phyloP scores from a whole-genome alignment of 2,888 invertebrate species.

The Poecilus cupreus region DNA sequence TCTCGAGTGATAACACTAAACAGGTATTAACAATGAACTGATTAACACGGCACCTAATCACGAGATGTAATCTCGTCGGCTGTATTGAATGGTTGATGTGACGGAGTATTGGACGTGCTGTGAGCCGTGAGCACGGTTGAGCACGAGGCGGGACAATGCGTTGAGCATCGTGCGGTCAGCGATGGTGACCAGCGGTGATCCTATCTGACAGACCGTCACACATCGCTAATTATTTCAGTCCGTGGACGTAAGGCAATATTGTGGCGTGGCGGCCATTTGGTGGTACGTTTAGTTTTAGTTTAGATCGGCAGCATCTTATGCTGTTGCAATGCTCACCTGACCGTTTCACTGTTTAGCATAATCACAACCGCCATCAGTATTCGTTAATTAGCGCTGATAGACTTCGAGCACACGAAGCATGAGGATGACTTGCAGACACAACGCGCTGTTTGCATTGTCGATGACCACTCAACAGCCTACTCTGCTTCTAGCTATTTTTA shows the following conservation, averaged over 20 bases:
- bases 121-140: no score
- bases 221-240: constrained; percentile 64
- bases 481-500: no score
- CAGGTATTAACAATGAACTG: no score
- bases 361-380: constrained; percentile 64
- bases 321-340: constrained; percentile 56
- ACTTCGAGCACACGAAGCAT: background rate
- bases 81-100: no score
- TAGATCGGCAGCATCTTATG: background rate
- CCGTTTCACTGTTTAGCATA: constrained; percentile 63
- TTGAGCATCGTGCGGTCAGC: background rate
- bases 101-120: no score
- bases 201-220: constrained; percentile 62
- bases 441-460: background rate
- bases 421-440: background rate
- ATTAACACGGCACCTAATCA: no score
- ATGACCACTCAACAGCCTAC: background rate
- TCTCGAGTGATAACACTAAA: no score
- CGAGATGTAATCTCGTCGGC: no score
- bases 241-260: background rate
- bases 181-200: constrained; percentile 22
- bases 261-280: background rate
- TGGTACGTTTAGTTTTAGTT: background rate
- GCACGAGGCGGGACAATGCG: no score
- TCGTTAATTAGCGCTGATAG: constrained; percentile 64